Evolutionary conservation across 2,888 invertebrate genomes (phyloP).

Genomic region (Zeuzera pyrina): DNA sequence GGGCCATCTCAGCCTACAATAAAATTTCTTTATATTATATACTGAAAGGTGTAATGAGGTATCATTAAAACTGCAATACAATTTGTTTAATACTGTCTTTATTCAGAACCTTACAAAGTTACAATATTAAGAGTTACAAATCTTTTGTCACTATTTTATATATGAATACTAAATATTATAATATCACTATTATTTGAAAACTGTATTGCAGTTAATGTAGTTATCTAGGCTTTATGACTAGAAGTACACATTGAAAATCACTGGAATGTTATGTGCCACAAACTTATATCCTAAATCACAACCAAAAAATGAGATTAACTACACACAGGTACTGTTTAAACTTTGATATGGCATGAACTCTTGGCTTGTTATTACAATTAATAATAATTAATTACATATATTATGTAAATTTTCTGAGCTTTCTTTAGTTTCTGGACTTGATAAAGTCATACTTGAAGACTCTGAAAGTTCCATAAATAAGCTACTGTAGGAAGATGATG

Average conservation of each 20-base stretch:
- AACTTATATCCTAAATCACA: constrained; percentile 55
- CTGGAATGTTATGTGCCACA: constrained; percentile 27
- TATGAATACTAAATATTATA: constrained; percentile 40
- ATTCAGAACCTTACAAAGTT: constrained; percentile 40
- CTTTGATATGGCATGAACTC: neutral
- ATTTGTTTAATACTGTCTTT: constrained; percentile 56
- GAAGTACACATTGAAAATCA: constrained; percentile 23
- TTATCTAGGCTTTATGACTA: constrained; percentile 25
- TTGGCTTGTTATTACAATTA: neutral
- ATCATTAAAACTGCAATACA: constrained; percentile 70
- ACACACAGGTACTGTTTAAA: neutral
- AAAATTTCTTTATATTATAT: constrained; percentile 2
- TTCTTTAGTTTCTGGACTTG: constrained; percentile 50
- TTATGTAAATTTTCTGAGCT: constrained; percentile 42
- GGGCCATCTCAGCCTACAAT: constrained; percentile 93
- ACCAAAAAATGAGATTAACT: constrained; percentile 35
- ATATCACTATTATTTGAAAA: constrained; percentile 33
- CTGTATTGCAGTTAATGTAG: constrained; percentile 64
- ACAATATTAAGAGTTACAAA: too few species aligned
- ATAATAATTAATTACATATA: constrained; percentile 30
- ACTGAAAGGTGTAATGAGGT: constrained; percentile 1
- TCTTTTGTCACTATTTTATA: constrained; percentile 46
- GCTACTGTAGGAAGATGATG: constrained; percentile 60
- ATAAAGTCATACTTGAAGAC: constrained; percentile 49
- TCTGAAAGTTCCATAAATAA: constrained; percentile 55